These are phyloP conservation scores for Caenorhabditis wallacei DNA, from an alignment of 2,888 invertebrate species.

Conservation along the genomic window DNA sequence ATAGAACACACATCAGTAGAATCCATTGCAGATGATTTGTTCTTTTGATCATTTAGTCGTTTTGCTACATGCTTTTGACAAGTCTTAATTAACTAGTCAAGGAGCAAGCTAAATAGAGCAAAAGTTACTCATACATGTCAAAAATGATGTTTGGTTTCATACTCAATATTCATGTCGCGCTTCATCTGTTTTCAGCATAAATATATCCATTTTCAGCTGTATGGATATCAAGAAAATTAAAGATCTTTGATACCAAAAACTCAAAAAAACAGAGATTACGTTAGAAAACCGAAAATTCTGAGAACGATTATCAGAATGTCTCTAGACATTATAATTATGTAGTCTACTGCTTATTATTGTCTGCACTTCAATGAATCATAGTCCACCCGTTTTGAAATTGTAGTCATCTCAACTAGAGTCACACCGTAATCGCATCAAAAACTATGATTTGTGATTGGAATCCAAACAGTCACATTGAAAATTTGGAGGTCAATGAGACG, in stretches of 20 bases:
- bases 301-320: too few relatives aligned
- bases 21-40: slow-evolving; percentile 31
- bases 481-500: slow-evolving; percentile 44
- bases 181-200: slow-evolving; percentile 22
- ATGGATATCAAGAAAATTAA: too few relatives aligned
- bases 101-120: neutral
- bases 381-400: too few relatives aligned
- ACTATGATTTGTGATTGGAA: slow-evolving; percentile 46
- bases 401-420: too few relatives aligned
- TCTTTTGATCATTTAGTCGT: slow-evolving; percentile 51
- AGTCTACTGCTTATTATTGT: too few relatives aligned
- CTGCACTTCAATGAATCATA: too few relatives aligned
- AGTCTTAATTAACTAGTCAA: slow-evolving; percentile 24
- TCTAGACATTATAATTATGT: too few relatives aligned
- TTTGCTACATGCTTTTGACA: slow-evolving; percentile 18
- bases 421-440: slow-evolving; percentile 4
- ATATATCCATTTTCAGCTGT: slow-evolving; percentile 22
- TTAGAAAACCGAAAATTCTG: too few relatives aligned
- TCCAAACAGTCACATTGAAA: slow-evolving; percentile 4
- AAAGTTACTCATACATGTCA: neutral
- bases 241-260: slow-evolving; percentile 15
- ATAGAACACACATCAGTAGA: slow-evolving; percentile 40
- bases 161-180: slow-evolving; percentile 12
- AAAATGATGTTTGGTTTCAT: slow-evolving; percentile 23
- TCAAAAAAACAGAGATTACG: neutral